A percentile compares a stretch with the other conserved stretches of the same genome.
phyloP scores from a whole-genome alignment of 2,113 vertebrate genomes.

The Tragelaphus strepsiceros region DNA sequence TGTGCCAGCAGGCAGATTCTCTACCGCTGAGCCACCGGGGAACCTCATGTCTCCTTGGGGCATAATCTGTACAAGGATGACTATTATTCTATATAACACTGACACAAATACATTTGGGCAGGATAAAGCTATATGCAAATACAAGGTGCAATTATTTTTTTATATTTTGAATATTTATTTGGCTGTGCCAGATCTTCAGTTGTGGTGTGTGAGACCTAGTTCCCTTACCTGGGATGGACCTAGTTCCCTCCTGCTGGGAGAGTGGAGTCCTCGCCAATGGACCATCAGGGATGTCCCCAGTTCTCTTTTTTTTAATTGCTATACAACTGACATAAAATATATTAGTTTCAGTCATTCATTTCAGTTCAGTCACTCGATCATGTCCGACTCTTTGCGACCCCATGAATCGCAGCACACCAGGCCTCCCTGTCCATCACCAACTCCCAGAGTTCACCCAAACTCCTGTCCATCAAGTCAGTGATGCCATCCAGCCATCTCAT shows the following conservation, averaged over 20 bases:
- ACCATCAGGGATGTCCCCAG: neutral
- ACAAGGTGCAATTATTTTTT: neutral
- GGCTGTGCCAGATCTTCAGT: neutral
- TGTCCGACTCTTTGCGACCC: too few relatives aligned
- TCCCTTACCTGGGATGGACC: neutral
- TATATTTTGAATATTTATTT: neutral
- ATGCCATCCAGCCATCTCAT: too few relatives aligned
- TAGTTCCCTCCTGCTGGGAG: neutral
- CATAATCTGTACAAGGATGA: neutral
- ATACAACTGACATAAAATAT: neutral
- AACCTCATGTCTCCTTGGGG: neutral
- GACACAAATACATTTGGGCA: neutral
- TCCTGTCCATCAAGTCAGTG: accelerated
- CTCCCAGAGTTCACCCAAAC: too few relatives aligned
- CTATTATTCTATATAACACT: neutral
- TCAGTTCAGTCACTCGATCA: too few relatives aligned
- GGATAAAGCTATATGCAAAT: neutral
- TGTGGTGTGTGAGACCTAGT: neutral
- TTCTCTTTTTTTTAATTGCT: neutral
- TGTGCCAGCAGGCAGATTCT: neutral
- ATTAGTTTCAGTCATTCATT: neutral
- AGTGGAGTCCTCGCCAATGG: neutral
- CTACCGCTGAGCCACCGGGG: neutral
- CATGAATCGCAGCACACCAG: too few relatives aligned
- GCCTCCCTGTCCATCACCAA: too few relatives aligned